A percentile compares a stretch with the other conserved stretches of the same genome.
phyloP scores from a whole-genome alignment of 2,797 vertebrate species.

The Macrochelys suwanniensis region DNA sequence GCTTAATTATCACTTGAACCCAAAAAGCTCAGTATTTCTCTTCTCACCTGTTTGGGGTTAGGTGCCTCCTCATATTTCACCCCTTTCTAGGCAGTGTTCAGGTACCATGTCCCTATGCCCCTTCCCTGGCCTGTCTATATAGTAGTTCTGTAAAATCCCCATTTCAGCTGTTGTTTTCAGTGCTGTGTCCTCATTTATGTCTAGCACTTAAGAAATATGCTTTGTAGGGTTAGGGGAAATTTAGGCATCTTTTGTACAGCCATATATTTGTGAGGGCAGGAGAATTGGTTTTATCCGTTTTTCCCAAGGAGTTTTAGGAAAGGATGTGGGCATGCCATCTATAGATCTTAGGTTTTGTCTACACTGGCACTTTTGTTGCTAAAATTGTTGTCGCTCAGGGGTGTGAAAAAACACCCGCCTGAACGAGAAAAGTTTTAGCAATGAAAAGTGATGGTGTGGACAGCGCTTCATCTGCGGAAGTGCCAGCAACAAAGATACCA shows the following conservation, averaged over 20 bases:
- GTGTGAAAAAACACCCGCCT: too few relatives aligned
- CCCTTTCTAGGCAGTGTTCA: neutral
- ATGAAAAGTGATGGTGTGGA: too few relatives aligned
- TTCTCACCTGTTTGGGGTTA: neutral
- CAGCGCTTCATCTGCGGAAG: too few relatives aligned
- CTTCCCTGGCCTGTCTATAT: neutral
- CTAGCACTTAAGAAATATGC: neutral
- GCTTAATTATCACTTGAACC: neutral
- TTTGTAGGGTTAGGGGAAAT: neutral
- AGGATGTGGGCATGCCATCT: neutral
- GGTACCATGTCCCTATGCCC: neutral
- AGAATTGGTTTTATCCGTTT: neutral
- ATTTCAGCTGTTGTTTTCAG: neutral
- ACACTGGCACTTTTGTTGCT: too few relatives aligned
- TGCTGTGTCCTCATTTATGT: neutral
- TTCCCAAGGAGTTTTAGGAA: neutral
- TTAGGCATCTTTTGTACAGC: neutral
- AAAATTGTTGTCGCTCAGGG: too few relatives aligned
- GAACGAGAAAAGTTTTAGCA: too few relatives aligned
- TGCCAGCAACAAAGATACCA: too few relatives aligned
- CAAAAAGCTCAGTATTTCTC: neutral
- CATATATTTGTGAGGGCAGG: neutral
- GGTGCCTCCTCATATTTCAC: neutral
- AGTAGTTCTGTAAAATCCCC: neutral
- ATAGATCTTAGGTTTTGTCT: neutral